Percentiles rank a stretch among this genome's conserved stretches.
phyloP scores from a whole-genome alignment of 2,888 invertebrate species.

The Melipona bicolor region DNA sequence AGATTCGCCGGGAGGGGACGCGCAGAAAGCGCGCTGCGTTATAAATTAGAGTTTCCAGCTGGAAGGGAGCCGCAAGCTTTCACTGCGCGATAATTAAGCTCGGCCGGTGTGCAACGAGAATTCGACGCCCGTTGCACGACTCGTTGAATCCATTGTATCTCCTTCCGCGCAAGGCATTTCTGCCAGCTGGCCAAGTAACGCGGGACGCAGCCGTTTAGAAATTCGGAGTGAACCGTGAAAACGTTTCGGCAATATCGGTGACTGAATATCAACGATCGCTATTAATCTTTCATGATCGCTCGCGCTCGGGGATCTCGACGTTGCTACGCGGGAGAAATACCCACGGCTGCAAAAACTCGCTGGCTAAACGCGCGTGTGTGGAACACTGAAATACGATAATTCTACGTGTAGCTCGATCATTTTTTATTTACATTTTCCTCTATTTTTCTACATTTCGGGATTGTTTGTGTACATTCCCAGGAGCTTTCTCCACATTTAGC shows the following conservation, averaged over 20 bases:
- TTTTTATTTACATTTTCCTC: background rate
- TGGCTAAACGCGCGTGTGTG: background rate
- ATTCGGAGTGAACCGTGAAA: constrained; percentile 40
- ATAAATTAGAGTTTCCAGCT: constrained; percentile 29
- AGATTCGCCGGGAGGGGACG: background rate
- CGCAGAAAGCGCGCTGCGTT: background rate
- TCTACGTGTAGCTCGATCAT: background rate
- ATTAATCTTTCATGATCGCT: constrained; percentile 10
- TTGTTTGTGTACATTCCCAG: background rate
- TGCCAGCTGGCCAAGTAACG: background rate
- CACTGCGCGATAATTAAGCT: constrained; percentile 25
- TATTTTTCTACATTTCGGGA: background rate
- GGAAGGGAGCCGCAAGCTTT: constrained; percentile 10
- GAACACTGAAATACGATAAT: background rate
- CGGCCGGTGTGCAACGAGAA: background rate
- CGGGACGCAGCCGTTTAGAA: constrained; percentile 4
- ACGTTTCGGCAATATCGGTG: constrained; percentile 15
- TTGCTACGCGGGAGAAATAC: background rate
- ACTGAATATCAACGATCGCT: constrained; percentile 39
- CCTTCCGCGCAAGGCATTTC: background rate
- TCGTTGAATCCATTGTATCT: constrained; percentile 7
- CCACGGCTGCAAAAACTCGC: background rate
- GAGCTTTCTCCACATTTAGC: no score
- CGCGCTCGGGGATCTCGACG: background rate
- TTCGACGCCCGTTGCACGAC: constrained; percentile 2